These are phyloP conservation scores for Carassius gibelio DNA, from an alignment of 2,113 vertebrate genomes.

Conservation along the genomic window DNA sequence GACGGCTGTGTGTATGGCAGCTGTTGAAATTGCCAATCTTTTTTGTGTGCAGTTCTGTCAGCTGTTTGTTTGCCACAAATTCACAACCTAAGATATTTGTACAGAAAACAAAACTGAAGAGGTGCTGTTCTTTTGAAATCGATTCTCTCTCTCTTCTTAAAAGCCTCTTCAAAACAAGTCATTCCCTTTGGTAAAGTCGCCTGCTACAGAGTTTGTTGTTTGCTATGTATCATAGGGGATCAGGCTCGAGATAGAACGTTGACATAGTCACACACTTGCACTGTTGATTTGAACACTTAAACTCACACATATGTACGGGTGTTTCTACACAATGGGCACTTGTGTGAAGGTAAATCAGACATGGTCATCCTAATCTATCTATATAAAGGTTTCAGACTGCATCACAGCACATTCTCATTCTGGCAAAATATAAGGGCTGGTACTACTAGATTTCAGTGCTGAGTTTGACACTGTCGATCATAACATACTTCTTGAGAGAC, in stretches of 20 bases:
- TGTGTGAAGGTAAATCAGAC: neutral
- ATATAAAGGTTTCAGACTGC: too few relatives aligned
- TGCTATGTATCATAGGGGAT: constrained; percentile 39
- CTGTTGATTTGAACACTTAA: neutral
- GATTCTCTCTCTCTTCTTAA: constrained; percentile 45
- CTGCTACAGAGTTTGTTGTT: constrained; percentile 41
- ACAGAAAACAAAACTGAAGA: constrained; percentile 34
- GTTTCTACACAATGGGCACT: neutral
- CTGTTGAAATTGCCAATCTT: constrained; percentile 1
- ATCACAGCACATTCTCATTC: too few relatives aligned
- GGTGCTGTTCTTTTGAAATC: constrained; percentile 25
- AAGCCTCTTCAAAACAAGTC: constrained; percentile 45
- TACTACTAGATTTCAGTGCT: too few relatives aligned
- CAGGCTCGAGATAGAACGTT: constrained; percentile 37
- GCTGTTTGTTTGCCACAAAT: constrained; percentile 37
- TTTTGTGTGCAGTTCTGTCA: constrained; percentile 19
- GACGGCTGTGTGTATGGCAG: neutral
- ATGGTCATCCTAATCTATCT: too few relatives aligned
- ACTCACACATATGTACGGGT: constrained; percentile 15
- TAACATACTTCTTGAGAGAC: too few relatives aligned
- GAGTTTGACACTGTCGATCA: too few relatives aligned
- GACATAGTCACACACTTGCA: constrained; percentile 20
- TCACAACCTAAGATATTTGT: constrained; percentile 23
- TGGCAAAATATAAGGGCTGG: too few relatives aligned
- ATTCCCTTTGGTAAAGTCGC: constrained; percentile 40